Evolutionary conservation across 1,140 invertebrate genomes (phyloP), one percentile per base, ranked within the genome.

Genomic region (Heliconius hewitsoni): DNA sequence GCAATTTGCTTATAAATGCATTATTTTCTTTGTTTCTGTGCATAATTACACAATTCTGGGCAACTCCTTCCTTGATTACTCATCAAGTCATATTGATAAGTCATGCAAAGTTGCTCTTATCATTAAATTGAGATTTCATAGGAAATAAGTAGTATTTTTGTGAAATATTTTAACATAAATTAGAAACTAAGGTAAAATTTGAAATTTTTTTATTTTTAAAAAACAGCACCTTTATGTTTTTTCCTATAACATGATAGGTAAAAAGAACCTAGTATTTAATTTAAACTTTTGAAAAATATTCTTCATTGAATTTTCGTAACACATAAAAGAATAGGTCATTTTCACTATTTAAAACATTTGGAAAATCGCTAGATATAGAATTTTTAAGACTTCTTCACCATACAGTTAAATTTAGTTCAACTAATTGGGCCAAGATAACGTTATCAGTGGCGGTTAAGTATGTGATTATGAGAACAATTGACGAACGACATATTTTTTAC

Each of bases 351-450:
- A 16, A 46, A 46, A 16, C 4, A 46, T 46, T 46, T 46, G 3
- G 13, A 46, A 46, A 46, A 46, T 13, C 4, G 13, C 42, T 46
- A 46, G 42, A 46, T 4, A 46, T 46, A 16, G 55, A 57, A 23
- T 57, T 23, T 57, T 66, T 66, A 60, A 60, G 60, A 13, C 60
- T 16, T 66, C 27, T 30, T 30, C 13, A 27, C 60, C 19, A 60
- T 60, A 11, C 9, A 23, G 57, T 18, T 27, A 30, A 27, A 66
- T 66, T 66, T 30, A 30, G 60, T 66, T 30, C 60, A 66, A 66
- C 60, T 30, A 66, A 66, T 66, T 66, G 27, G 60, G 60, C 60
- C 60, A 66, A 66, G 60, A 66, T 66, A 66, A 66, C 60, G 4
- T 66, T 66, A 66, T 66, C 60, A 66, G 27, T 66, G 27, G 27